Evolutionary conservation across 2,888 invertebrate species (phyloP).

Genomic region (Keiferia lycopersicella): DNA sequence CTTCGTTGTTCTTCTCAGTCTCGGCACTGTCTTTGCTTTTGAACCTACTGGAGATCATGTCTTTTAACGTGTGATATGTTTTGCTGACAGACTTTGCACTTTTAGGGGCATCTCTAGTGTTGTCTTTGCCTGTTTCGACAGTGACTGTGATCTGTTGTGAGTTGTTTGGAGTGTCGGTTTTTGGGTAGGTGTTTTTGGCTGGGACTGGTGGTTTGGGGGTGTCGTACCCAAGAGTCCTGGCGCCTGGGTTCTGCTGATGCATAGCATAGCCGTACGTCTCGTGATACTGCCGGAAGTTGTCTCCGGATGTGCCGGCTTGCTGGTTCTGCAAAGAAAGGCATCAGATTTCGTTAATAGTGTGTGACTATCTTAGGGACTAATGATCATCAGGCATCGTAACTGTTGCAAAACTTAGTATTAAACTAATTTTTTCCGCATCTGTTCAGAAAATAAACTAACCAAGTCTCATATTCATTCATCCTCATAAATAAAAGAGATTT

Average conservation of each 20-base stretch:
- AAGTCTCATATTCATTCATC: neutral
- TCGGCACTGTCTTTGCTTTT: slow-evolving; percentile 83
- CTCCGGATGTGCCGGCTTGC: slow-evolving; percentile 75
- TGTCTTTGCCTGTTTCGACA: slow-evolving; percentile 82
- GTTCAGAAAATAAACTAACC: too few relatives aligned
- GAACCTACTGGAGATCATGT: slow-evolving; percentile 91
- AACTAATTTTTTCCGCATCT: too few relatives aligned
- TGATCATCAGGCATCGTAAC: too few relatives aligned
- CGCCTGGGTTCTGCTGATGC: slow-evolving; percentile 63
- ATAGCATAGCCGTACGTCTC: slow-evolving; percentile 79
- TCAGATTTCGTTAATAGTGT: neutral
- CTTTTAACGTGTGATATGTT: slow-evolving; percentile 91
- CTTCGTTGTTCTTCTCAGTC: slow-evolving; percentile 74
- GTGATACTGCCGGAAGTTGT: slow-evolving; percentile 75
- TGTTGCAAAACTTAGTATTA: too few relatives aligned
- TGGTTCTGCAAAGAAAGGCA: slow-evolving; percentile 63
- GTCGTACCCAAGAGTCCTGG: slow-evolving; percentile 70
- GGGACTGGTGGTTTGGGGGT: slow-evolving; percentile 74
- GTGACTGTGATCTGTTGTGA: slow-evolving; percentile 80
- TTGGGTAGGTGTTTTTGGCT: slow-evolving; percentile 67
- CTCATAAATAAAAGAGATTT: neutral
- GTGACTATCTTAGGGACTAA: too few relatives aligned
- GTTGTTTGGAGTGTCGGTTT: slow-evolving; percentile 68
- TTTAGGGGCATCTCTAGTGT: slow-evolving; percentile 79
- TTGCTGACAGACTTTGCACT: slow-evolving; percentile 86